phyloP scores from a whole-genome alignment of 2,797 vertebrate genomes.

The Jordanella pulchra region DNA sequence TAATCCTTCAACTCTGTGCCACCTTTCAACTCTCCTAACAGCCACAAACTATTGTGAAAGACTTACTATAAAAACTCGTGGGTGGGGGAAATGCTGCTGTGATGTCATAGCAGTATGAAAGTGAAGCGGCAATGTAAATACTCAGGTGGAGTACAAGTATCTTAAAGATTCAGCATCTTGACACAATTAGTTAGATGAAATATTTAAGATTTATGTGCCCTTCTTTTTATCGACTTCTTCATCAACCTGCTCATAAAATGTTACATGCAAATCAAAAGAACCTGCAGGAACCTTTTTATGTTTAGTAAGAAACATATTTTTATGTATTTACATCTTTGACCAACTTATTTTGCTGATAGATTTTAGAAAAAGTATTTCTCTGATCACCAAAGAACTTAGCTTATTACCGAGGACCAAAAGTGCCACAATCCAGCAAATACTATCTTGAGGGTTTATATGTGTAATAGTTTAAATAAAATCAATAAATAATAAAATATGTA shows the following conservation, averaged over 20 bases:
- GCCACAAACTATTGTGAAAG: not conserved
- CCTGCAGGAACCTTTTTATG: not conserved
- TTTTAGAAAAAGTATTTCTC: not conserved
- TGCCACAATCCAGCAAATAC: not conserved
- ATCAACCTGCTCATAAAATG: not conserved
- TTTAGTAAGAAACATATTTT: not conserved
- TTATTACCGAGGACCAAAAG: not conserved
- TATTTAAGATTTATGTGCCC: not conserved
- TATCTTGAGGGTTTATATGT: not conserved
- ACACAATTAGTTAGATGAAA: not conserved
- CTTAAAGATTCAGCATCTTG: conserved; percentile 3
- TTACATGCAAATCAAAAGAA: not conserved
- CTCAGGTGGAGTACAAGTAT: not conserved
- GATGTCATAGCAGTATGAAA: conserved; percentile 3
- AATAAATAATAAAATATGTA: not conserved
- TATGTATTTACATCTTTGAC: not conserved
- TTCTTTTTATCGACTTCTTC: conserved; percentile 3
- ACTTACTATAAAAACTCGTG: conserved; percentile 1
- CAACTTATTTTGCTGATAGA: not conserved
- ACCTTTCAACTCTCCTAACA: not conserved
- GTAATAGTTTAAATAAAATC: not conserved
- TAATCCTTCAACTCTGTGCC: not conserved
- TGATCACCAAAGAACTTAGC: not conserved
- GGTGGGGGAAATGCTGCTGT: not conserved
- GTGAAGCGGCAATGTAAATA: not conserved